Conservation (phyloP, 2,113 vertebrate genomes). For the Nicator chloris region DNA sequence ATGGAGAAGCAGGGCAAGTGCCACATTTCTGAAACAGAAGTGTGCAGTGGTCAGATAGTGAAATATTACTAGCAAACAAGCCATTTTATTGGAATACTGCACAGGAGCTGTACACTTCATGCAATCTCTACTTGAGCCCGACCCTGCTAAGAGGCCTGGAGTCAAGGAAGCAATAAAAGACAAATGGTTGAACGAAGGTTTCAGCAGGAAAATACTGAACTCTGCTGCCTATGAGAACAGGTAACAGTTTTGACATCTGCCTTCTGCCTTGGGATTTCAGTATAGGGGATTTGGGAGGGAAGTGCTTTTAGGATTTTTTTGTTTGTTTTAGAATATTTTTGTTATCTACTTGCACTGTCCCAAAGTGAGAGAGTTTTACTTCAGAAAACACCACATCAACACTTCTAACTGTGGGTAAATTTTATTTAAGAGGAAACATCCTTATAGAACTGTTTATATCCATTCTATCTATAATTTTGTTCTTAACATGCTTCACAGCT, state of each 20-base stretch:
- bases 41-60: not conserved
- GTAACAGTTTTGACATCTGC: conserved; percentile 50
- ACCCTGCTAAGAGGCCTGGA: conserved; percentile 76
- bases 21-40: not conserved
- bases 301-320: not conserved
- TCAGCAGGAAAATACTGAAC: conserved; percentile 66
- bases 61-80: not conserved
- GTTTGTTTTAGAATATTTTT: not conserved
- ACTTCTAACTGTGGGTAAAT: not conserved
- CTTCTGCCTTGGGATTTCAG: not conserved
- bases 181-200: conserved; percentile 78
- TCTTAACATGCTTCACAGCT: not conserved
- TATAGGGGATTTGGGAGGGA: not conserved
- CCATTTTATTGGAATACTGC: not conserved
- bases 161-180: conserved; percentile 78
- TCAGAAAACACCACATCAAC: not conserved
- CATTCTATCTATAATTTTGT: not conserved
- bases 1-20: not conserved
- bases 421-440: not conserved
- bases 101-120: conserved; percentile 77
- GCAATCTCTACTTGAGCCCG: conserved; percentile 79
- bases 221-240: conserved; percentile 72
- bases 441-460: not conserved
- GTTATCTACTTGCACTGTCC: not conserved
- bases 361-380: not conserved